Percentiles rank a stretch among this genome's conserved stretches.
These are phyloP conservation scores for Cephus nigrinus DNA, from an alignment of 2,888 invertebrate species.

Conservation along the genomic window DNA sequence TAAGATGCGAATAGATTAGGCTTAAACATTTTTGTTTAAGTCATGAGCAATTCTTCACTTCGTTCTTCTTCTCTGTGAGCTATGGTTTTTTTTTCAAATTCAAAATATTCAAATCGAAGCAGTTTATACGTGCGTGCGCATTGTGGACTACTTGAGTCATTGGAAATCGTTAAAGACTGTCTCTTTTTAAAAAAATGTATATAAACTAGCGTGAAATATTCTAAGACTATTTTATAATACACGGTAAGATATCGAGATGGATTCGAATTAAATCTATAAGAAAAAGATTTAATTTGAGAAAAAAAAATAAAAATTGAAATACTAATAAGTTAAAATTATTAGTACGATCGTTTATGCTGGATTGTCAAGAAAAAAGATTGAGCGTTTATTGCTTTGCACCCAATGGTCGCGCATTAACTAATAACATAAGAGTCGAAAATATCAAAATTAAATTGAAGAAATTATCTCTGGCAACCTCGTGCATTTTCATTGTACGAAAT, in stretches of 20 bases:
- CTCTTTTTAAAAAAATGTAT: background rate
- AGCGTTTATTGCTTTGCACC: too few relatives aligned
- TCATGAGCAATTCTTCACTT: background rate
- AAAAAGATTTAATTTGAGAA: background rate
- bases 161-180: background rate
- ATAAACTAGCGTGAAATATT: background rate
- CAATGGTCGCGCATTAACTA: too few relatives aligned
- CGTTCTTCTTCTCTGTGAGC: background rate
- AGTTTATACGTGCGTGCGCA: background rate
- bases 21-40: conserved; percentile 18
- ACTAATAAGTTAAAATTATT: too few relatives aligned
- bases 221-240: background rate
- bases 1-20: conserved; percentile 23
- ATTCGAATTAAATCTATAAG: background rate
- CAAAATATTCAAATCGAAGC: background rate
- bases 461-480: background rate
- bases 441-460: background rate
- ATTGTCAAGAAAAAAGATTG: too few relatives aligned
- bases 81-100: background rate
- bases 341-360: too few relatives aligned
- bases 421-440: background rate
- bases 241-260: background rate
- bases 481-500: background rate
- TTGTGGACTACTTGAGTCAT: background rate
- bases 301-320: background rate